A percentile compares a stretch with the other conserved stretches of the same genome.
Conservation (phyloP, 2,888 invertebrate species). For the Chloroclystis v-ata region DNA sequence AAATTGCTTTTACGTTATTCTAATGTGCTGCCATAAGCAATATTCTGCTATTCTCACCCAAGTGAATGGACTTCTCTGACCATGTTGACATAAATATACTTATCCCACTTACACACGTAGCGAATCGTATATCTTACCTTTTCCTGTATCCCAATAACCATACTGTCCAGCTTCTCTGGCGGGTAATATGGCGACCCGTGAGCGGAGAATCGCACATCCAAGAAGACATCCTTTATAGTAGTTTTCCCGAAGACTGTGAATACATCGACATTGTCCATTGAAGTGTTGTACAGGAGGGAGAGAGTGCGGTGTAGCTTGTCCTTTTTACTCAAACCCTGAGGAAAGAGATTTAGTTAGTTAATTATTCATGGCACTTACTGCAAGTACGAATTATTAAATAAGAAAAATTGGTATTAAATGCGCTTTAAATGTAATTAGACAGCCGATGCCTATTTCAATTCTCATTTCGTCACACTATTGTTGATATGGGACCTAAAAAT, state of each 20-base stretch:
- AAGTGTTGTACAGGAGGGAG: conserved; percentile 85
- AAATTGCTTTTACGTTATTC: too few species aligned
- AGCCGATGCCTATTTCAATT: too few species aligned
- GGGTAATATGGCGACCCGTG: conserved; percentile 96
- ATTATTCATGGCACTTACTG: too few species aligned
- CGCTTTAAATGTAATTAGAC: too few species aligned
- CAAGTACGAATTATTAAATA: too few species aligned
- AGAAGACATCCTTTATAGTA: conserved; percentile 78
- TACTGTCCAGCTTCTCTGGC: conserved; percentile 91
- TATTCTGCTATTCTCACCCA: too few species aligned
- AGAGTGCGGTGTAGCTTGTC: conserved; percentile 80
- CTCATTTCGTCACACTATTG: too few species aligned
- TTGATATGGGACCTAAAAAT: too few species aligned
- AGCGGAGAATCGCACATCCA: conserved; percentile 94
- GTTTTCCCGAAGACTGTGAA: conserved; percentile 91
- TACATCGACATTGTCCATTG: conserved; percentile 91
- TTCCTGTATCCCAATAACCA: conserved; percentile 84
- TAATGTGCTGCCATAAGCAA: too few species aligned
- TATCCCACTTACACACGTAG: not conserved
- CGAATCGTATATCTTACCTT: conserved; percentile 65
- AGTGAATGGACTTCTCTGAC: too few species aligned
- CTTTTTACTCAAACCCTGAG: conserved; percentile 83
- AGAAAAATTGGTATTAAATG: too few species aligned
- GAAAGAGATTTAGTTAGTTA: conserved; percentile 8
- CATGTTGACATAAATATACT: not conserved